Evolutionary conservation across 2,797 vertebrate genomes (phyloP).

Genomic region (Poecilia wingei): DNA sequence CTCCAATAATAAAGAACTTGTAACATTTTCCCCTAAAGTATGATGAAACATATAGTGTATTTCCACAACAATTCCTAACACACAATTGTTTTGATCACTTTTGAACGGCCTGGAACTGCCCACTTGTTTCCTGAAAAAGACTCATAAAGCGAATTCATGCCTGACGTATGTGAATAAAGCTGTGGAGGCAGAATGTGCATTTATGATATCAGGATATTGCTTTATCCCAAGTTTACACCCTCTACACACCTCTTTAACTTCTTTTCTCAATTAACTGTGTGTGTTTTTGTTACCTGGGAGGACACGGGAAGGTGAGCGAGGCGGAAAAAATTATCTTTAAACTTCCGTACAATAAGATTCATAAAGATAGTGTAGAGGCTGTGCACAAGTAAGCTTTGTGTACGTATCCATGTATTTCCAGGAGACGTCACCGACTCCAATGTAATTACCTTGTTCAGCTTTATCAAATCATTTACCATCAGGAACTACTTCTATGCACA

Average conservation of each 20-base stretch:
- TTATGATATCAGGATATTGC: background rate
- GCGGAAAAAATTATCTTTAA: background rate
- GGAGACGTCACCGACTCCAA: background rate
- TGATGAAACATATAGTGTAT: background rate
- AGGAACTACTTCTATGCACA: constrained; percentile 17
- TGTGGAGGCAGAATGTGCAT: background rate
- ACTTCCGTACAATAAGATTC: background rate
- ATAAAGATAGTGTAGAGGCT: background rate
- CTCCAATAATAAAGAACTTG: background rate
- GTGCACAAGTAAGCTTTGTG: background rate
- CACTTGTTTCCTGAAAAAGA: constrained; percentile 3
- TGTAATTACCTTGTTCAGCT: background rate
- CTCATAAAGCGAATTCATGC: background rate
- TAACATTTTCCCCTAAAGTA: background rate
- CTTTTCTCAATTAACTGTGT: background rate
- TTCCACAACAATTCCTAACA: background rate
- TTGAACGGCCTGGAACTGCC: background rate
- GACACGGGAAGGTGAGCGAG: background rate
- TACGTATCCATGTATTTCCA: background rate
- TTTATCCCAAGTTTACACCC: background rate
- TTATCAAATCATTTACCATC: constrained; percentile 1
- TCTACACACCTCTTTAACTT: background rate
- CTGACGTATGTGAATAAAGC: background rate
- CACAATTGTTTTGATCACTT: background rate
- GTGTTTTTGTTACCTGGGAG: background rate